Percentiles rank a stretch among this genome's conserved stretches.
Conservation (phyloP, 2,888 invertebrate genomes). For the Oligia fasciuncula region DNA sequence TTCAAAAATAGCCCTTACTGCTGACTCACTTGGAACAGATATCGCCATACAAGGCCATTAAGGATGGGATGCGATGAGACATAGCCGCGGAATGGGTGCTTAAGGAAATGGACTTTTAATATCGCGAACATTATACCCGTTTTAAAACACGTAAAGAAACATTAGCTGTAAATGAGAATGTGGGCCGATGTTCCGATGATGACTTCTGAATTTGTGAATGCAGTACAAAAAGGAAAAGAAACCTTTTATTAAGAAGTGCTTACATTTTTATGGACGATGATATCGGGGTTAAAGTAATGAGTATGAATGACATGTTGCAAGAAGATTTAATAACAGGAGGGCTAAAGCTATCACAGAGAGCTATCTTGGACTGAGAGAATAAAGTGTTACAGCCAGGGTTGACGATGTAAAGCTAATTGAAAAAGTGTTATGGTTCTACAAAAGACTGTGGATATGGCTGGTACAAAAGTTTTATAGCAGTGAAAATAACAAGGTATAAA, state of each 20-base stretch:
- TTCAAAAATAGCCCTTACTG: conserved; percentile 55
- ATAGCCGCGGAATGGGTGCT: conserved; percentile 67
- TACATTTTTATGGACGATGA: conserved; percentile 35
- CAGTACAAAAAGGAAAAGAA: conserved; percentile 24
- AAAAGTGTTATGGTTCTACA: neutral
- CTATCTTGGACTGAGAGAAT: neutral
- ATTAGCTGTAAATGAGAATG: conserved; percentile 59
- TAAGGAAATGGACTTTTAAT: conserved; percentile 74
- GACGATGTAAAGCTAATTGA: neutral
- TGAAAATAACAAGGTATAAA: neutral
- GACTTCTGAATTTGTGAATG: conserved; percentile 53
- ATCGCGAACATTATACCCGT: conserved; percentile 60
- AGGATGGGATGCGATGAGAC: conserved; percentile 66
- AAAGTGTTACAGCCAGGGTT: neutral
- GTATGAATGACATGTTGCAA: conserved; percentile 14
- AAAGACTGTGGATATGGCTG: neutral
- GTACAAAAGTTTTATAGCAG: neutral
- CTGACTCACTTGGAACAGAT: conserved; percentile 63
- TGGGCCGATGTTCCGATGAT: conserved; percentile 51
- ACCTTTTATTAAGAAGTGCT: conserved; percentile 42
- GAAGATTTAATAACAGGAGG: conserved; percentile 3
- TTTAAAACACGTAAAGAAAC: conserved; percentile 59
- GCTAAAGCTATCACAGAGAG: neutral
- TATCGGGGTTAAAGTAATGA: conserved; percentile 32
- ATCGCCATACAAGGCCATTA: conserved; percentile 70